Evolutionary conservation across 1,140 invertebrate genomes (phyloP).

Genomic region (Stenopsyche tienmushanensis): DNA sequence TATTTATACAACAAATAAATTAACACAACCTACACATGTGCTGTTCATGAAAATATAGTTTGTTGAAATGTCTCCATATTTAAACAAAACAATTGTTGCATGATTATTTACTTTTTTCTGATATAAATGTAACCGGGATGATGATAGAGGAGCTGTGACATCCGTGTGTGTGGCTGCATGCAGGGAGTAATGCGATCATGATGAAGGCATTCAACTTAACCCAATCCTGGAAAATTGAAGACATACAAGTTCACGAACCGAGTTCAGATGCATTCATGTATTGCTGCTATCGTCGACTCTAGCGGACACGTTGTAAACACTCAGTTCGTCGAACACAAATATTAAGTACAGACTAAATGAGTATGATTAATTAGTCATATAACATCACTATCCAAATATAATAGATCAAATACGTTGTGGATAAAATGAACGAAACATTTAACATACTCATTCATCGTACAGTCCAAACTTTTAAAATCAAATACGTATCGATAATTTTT

Average conservation of each 20-base stretch:
- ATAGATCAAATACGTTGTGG: no score
- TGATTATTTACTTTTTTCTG: no score
- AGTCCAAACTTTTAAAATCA: no score
- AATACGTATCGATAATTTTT: no score
- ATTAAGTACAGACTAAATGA: background rate
- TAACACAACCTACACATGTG: no score
- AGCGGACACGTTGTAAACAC: background rate
- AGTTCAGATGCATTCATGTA: background rate
- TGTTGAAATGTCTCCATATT: no score
- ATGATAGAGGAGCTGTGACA: background rate
- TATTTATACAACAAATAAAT: background rate
- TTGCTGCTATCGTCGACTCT: background rate
- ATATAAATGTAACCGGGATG: background rate
- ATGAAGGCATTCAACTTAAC: conserved; percentile 35
- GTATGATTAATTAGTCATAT: background rate
- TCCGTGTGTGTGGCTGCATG: background rate
- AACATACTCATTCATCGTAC: no score
- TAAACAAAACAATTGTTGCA: no score
- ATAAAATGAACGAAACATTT: no score
- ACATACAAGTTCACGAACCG: conserved; percentile 10
- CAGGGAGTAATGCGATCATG: background rate
- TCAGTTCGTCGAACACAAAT: background rate
- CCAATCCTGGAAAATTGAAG: conserved; percentile 42
- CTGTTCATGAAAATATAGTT: background rate
- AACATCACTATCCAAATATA: background rate